Conservation (phyloP, 2,888 invertebrate species). For the Hetaerina titia region DNA sequence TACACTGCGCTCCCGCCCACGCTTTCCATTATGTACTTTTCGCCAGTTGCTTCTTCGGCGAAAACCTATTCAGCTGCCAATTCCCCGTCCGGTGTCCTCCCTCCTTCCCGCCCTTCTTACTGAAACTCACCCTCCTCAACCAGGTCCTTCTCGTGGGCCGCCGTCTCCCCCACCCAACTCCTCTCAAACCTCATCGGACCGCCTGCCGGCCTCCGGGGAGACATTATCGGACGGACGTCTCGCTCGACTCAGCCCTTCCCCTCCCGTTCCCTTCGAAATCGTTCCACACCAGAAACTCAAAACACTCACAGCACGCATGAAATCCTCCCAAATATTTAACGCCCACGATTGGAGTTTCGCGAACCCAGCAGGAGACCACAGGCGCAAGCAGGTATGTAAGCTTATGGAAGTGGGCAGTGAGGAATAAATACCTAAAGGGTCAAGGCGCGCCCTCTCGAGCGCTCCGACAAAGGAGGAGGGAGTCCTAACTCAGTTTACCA, state of each 20-base stretch:
- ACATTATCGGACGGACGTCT: no score
- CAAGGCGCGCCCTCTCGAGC: neutral
- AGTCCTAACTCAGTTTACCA: neutral
- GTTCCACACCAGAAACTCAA: no score
- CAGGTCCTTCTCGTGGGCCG: neutral
- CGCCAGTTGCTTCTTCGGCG: neutral
- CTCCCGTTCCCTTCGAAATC: no score
- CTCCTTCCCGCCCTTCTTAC: neutral
- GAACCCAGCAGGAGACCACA: neutral
- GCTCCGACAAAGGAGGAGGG: neutral
- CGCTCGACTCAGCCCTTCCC: no score
- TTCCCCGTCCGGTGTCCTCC: neutral
- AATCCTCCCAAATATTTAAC: neutral
- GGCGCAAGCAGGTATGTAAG: neutral
- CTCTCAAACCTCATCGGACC: neutral
- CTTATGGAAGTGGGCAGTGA: no score
- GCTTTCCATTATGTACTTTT: neutral
- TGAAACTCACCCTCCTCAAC: neutral
- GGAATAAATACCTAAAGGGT: no score
- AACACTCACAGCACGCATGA: no score
- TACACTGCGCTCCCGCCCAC: conserved; percentile 4
- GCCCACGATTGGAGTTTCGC: neutral
- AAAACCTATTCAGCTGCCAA: neutral
- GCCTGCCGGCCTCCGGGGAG: no score
- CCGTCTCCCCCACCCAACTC: neutral